Percentiles rank a stretch among this genome's conserved stretches.
Conservation (phyloP, 2,888 invertebrate genomes). For the Clunio marinus region DNA sequence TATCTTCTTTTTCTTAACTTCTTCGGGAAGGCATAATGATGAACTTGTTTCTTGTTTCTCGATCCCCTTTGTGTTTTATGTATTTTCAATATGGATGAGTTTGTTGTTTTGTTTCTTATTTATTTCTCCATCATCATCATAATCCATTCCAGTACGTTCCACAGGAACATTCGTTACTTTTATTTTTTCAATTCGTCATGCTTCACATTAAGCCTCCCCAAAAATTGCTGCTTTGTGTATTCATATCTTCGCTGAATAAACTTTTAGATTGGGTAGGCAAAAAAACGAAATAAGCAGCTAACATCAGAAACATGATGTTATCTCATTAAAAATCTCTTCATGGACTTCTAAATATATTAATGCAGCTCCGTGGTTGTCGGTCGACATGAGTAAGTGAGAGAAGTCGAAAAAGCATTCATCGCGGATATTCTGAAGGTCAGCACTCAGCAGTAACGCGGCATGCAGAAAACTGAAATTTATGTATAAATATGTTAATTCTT, state of each 20-base stretch:
- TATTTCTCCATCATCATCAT: neutral
- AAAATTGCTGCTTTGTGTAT: neutral
- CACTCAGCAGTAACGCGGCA: conserved; percentile 20
- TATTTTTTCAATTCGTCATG: conserved; percentile 36
- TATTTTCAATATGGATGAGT: neutral
- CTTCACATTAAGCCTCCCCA: conserved; percentile 19
- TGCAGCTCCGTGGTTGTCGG: neutral
- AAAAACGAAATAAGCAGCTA: neutral
- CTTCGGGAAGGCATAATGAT: neutral
- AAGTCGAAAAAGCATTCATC: conserved; percentile 12
- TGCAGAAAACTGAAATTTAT: conserved; percentile 12
- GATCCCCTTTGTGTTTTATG: conserved; percentile 27
- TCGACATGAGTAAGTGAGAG: neutral
- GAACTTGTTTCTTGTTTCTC: conserved; percentile 26
- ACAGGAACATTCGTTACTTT: no score
- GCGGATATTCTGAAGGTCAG: conserved; percentile 20
- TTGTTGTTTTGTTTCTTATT: neutral
- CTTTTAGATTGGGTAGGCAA: neutral
- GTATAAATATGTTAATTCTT: conserved; percentile 14
- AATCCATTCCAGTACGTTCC: conserved; percentile 7
- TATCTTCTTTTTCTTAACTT: neutral
- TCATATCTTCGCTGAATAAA: neutral
- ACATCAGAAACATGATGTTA: conserved; percentile 31
- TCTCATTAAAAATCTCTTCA: conserved; percentile 34
- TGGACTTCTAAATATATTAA: conserved; percentile 22